Conservation (phyloP, 2,797 vertebrate species). For the Dicrostonyx torquatus region DNA sequence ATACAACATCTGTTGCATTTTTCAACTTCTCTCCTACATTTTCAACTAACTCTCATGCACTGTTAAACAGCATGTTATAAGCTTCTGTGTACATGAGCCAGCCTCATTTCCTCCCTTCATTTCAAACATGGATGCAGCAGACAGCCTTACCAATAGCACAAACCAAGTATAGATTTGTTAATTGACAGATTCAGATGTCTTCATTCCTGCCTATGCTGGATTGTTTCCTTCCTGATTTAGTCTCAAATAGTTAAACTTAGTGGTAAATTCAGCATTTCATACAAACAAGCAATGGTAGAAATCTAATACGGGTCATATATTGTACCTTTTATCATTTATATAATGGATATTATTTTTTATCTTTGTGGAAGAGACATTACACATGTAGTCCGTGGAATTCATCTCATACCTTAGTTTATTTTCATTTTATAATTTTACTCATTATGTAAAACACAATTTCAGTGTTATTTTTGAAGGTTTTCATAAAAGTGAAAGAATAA, state of each 20-base stretch:
- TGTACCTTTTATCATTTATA: slow-evolving; percentile 48
- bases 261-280: slow-evolving; percentile 38
- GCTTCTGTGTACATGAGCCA: slow-evolving; percentile 5
- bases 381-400: neutral
- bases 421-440: slow-evolving; percentile 46
- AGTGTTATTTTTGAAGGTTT: slow-evolving; percentile 44
- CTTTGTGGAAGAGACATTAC: neutral
- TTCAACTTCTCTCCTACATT: slow-evolving; percentile 10
- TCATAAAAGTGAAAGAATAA: slow-evolving; percentile 45
- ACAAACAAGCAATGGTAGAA: slow-evolving; percentile 11
- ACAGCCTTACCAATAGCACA: slow-evolving; percentile 35
- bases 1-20: slow-evolving; percentile 50
- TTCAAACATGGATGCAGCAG: slow-evolving; percentile 6
- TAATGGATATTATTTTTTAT: slow-evolving; percentile 38
- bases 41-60: slow-evolving; percentile 30
- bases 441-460: slow-evolving; percentile 40
- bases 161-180: neutral
- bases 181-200: neutral
- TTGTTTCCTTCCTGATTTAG: slow-evolving; percentile 24
- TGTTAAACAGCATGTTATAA: slow-evolving; percentile 5
- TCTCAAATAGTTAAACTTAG: slow-evolving; percentile 51
- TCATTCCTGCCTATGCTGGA: neutral
- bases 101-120: slow-evolving; percentile 33
- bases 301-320: neutral
- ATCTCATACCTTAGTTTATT: slow-evolving; percentile 19